phyloP scores from a whole-genome alignment of 2,113 vertebrate species.

The Ploceus nigricollis region DNA sequence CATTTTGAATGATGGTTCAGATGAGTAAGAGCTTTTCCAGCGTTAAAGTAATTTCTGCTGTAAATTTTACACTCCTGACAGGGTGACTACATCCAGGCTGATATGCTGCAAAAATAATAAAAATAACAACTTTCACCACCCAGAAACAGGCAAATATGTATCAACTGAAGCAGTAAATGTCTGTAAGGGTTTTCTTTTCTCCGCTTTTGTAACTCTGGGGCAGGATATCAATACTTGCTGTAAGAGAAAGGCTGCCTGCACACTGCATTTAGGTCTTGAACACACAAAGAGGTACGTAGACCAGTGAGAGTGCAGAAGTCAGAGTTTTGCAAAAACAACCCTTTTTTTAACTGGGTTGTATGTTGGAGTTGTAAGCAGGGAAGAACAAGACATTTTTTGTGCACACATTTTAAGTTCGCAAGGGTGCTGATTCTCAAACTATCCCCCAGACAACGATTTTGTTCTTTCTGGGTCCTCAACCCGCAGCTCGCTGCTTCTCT shows the following conservation, averaged over 20 bases:
- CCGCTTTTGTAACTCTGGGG: background rate
- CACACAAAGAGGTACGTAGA: accelerated
- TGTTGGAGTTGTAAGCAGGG: accelerated
- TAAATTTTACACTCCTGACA: background rate
- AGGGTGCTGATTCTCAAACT: background rate
- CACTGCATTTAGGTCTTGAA: background rate
- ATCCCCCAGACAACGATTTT: background rate
- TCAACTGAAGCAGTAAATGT: background rate
- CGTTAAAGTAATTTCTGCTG: background rate
- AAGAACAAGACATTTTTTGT: background rate
- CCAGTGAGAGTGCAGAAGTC: accelerated
- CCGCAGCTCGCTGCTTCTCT: background rate
- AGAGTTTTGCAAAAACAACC: background rate
- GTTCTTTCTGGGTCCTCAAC: background rate
- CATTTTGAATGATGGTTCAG: background rate
- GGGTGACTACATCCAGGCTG: background rate
- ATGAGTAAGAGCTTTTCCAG: background rate
- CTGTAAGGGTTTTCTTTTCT: background rate
- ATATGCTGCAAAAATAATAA: background rate
- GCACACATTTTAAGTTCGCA: background rate
- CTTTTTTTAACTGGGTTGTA: background rate
- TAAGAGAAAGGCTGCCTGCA: background rate
- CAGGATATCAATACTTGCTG: background rate
- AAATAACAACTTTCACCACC: background rate
- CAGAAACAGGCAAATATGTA: background rate